phyloP scores from a whole-genome alignment of 2,888 invertebrate species.

The Sphecodes monilicornis region DNA sequence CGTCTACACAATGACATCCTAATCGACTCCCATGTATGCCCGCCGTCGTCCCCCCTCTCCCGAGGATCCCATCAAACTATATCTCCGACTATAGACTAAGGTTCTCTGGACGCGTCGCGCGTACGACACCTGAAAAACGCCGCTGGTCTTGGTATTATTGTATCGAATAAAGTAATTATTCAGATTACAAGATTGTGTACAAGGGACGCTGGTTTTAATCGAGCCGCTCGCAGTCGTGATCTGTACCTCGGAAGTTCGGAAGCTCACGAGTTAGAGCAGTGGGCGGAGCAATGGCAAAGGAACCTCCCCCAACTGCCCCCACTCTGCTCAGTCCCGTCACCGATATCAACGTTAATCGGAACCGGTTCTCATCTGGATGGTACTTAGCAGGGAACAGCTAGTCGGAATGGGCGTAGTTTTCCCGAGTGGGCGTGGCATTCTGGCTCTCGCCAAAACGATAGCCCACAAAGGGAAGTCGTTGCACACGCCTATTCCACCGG shows the following conservation, averaged over 20 bases:
- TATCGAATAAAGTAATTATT: slow-evolving; percentile 53
- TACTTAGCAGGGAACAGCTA: neutral
- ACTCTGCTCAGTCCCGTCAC: no score
- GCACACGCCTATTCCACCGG: neutral
- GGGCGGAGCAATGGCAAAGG: neutral
- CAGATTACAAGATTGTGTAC: slow-evolving; percentile 21
- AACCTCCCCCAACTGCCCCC: neutral
- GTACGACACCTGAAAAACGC: neutral
- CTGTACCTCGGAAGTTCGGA: neutral
- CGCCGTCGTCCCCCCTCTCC: slow-evolving; percentile 1
- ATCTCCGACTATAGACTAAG: neutral
- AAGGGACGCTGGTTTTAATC: slow-evolving; percentile 29
- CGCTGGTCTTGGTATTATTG: slow-evolving; percentile 37
- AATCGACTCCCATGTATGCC: slow-evolving; percentile 3
- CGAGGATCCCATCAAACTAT: neutral
- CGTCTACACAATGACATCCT: neutral
- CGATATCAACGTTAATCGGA: no score
- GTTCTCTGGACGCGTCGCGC: neutral
- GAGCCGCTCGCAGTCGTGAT: neutral
- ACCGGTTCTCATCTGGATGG: neutral
- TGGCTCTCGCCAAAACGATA: neutral
- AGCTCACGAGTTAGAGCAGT: neutral
- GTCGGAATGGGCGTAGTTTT: neutral
- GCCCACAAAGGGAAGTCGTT: neutral
- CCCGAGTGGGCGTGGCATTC: neutral